These are phyloP conservation scores for Chelmon rostratus DNA, from an alignment of 2,797 vertebrate species.

Conservation along the genomic window DNA sequence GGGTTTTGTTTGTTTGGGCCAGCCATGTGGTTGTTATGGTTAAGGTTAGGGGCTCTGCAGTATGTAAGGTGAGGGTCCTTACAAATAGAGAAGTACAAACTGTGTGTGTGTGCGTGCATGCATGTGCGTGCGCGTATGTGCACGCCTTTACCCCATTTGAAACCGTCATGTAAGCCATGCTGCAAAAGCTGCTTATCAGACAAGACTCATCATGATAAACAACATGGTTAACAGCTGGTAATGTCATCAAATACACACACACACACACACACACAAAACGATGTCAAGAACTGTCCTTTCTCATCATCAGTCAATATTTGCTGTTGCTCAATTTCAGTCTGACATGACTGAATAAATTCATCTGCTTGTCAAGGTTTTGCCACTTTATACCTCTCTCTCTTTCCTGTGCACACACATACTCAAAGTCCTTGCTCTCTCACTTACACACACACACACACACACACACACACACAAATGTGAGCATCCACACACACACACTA, in stretches of 20 bases:
- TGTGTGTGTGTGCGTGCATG: background rate
- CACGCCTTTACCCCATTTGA: constrained; percentile 14
- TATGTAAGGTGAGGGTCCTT: background rate
- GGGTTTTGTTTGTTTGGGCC: too few species aligned
- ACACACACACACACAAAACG: constrained; percentile 1
- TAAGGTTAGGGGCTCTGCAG: background rate
- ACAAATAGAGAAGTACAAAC: background rate
- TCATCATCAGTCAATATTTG: constrained; percentile 55
- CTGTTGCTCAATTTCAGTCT: constrained; percentile 40
- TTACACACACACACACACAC: constrained; percentile 26
- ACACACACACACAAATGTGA: constrained; percentile 22
- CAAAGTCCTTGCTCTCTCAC: background rate
- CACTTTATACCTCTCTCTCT: background rate
- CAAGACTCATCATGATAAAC: constrained; percentile 57
- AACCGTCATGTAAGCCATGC: constrained; percentile 38
- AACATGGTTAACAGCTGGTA: constrained; percentile 59
- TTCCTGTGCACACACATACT: background rate
- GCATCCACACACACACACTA: background rate
- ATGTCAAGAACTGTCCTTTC: background rate
- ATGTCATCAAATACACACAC: constrained; percentile 40
- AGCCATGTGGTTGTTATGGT: background rate
- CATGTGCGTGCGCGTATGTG: background rate
- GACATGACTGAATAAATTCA: constrained; percentile 6
- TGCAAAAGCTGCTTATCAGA: constrained; percentile 65
- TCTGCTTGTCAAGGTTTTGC: background rate